Evolutionary conservation across 1,140 invertebrate genomes (phyloP), one percentile per base, ranked within the genome.

Genomic region (Ostrea denselamellosa): DNA sequence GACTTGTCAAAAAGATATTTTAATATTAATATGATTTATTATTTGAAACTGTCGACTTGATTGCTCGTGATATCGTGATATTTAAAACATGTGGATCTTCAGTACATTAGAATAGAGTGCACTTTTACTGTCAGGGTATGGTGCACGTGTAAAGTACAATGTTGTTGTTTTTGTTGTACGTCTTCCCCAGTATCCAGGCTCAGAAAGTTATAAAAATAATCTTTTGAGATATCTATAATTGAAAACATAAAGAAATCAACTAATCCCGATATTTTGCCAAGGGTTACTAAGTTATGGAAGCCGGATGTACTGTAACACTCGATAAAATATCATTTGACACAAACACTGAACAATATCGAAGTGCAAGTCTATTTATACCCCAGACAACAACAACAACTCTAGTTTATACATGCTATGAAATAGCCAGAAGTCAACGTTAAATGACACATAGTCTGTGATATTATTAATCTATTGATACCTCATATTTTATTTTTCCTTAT

Each of bases 171-270:
- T 77, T 25, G 22, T 77, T 4, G 68, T 77, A 14, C 28, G 10
- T 34, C 25, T 34, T 77, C 68, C 68, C 14, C 25, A 34, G 7
- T 25, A 28, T 28, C 22, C 12, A 77, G 28, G 25, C 68, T 22
- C n/a, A 62, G 56, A 77, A 77, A 12, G 68, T 34, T 22, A 77
- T 77, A 34, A 77, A 77, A 77, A 77, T 77, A 77, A 77, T 77
- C 68, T 77, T 28, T 12, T 17, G 68, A 77, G 68, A 77, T 62
- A 62, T 77, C 68, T 77, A 77, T 77, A 77, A 77, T 77, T 77
- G 68, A 77, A 77, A 77, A 68, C 0, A 62, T 28, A 77, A 25
- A 77, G 68, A 25, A 77, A 28, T 22, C 22, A 14, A 25, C 25
- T 77, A 77, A 77, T 77, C 68, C 68, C 68, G 14, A 77, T 77